Base-by-base conservation (phyloP, 1,140 invertebrate genomes). In the Acromyrmex echinatior region DNA sequence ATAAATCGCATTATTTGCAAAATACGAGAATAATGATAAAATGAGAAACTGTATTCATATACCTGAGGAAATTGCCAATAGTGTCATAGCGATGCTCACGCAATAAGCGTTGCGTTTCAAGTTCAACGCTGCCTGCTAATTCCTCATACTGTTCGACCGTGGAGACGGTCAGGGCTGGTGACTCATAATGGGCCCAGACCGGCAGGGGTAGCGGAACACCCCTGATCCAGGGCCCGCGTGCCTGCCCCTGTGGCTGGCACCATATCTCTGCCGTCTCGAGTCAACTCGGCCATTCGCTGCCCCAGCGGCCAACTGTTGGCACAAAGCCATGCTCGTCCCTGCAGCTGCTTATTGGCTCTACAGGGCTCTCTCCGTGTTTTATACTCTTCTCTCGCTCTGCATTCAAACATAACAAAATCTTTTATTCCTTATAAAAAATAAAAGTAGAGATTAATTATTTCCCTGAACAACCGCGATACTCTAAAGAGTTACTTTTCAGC, bases 201-300 rank as follows among this genome's bases (percentile, higher is more conserved):
- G 95, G 95, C 92, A 95, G 92, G 92, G 95, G 95, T 92, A 95
- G 92, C 91, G 94, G 94, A 94, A 94, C 94, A 94, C 93, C 94
- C 91, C 92, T 95, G 93, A 94, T 95, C 95, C 91, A 95, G 92
- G 95, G 94, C 79, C 95, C 95, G 89, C 95, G 94, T 92, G 95
- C 95, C 93, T 95, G 95, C 79, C 95, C 94, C 95, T 95, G 94
- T 94, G 95, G 94, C 94, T 95, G 96, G 94, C 96, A 95, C 93
- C 93, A 94, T 92, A 94, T 93, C 86, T 95, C 95, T 95, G 95
- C 95, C 96, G 96, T 94, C 95, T 95, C 97, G 98, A 98, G 98
- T 98, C 98, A 98, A 98, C 98, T 98, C 96, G 98, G 98, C 98
- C 98, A 98, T 95, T 98, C 98, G 95, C 96, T 97, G 95, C 97